A percentile compares a stretch with the other conserved stretches of the same genome.
phyloP scores from a whole-genome alignment of 2,113 vertebrate species.

The Noctilio leporinus region DNA sequence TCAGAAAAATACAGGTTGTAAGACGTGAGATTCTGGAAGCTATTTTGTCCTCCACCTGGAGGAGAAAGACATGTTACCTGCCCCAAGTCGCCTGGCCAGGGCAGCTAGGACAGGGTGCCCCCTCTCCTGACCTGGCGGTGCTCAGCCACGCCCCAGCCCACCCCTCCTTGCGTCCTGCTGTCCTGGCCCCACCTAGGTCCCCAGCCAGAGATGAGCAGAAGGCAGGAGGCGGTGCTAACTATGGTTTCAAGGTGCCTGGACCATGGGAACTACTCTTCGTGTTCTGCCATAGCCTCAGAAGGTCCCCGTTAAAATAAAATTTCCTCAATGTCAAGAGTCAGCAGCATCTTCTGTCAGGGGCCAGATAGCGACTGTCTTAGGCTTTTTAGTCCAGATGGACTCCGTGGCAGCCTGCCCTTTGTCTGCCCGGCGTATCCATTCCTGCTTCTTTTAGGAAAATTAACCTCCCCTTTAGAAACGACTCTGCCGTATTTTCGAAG shows the following conservation, averaged over 20 bases:
- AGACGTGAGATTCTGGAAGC: not conserved
- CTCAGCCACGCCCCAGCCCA: accelerated
- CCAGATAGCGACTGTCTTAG: not conserved
- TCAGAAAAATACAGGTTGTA: accelerated
- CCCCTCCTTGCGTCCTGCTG: not conserved
- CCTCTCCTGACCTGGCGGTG: not conserved
- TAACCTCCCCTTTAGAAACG: not conserved
- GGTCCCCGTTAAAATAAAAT: not conserved
- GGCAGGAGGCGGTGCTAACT: not conserved
- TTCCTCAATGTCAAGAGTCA: not conserved
- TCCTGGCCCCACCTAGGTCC: not conserved
- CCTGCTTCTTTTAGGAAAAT: not conserved
- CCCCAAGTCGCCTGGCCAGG: not conserved
- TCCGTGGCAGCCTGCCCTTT: not conserved
- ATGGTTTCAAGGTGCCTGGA: not conserved
- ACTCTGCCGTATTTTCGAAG: not conserved
- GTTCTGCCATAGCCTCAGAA: not conserved
- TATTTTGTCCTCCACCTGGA: not conserved
- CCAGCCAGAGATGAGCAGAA: not conserved
- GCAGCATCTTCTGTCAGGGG: not conserved
- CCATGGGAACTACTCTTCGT: not conserved
- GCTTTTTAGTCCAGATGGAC: not conserved
- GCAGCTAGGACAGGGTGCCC: too few species aligned
- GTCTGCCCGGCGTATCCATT: not conserved
- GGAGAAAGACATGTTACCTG: accelerated